Evolutionary conservation across 2,888 invertebrate species (phyloP).

Genomic region (Papilio protenor): DNA sequence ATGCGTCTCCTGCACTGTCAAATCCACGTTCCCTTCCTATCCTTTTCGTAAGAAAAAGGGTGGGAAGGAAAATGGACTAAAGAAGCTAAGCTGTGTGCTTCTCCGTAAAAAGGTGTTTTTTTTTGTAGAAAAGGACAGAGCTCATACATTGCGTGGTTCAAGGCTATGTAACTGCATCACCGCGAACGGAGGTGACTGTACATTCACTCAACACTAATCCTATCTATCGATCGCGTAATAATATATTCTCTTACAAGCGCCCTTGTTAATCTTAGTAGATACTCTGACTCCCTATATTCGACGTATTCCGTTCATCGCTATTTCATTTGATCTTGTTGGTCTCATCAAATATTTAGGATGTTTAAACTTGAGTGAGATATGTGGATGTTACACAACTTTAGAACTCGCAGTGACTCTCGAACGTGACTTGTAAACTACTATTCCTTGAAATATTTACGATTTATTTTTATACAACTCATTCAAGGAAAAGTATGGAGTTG

Average conservation of each 20-base stretch:
- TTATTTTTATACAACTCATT: slow-evolving; percentile 46
- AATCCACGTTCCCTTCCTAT: too few relatives aligned
- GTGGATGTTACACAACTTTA: slow-evolving; percentile 56
- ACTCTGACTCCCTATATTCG: slow-evolving; percentile 62
- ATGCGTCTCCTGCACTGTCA: too few relatives aligned
- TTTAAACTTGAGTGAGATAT: slow-evolving; percentile 76
- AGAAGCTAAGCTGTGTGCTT: too few relatives aligned
- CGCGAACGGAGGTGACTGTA: slow-evolving; percentile 26
- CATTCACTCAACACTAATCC: slow-evolving; percentile 43
- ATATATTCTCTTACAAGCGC: slow-evolving; percentile 76
- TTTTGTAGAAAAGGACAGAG: too few relatives aligned
- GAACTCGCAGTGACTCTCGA: slow-evolving; percentile 59
- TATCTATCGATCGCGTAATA: slow-evolving; percentile 70
- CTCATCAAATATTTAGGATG: slow-evolving; percentile 81
- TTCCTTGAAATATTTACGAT: slow-evolving; percentile 50
- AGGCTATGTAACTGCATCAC: not conserved
- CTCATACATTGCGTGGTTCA: not conserved
- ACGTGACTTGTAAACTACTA: slow-evolving; percentile 57
- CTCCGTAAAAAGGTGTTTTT: too few relatives aligned
- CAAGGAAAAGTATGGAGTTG: not conserved
- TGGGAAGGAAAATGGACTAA: too few relatives aligned
- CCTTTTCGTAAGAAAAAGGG: too few relatives aligned
- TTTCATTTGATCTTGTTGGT: slow-evolving; percentile 79
- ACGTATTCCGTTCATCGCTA: slow-evolving; percentile 67
- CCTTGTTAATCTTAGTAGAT: slow-evolving; percentile 75